Evolutionary conservation across 2,888 invertebrate species (phyloP).

Genomic region (Zaprionus lineosus): DNA sequence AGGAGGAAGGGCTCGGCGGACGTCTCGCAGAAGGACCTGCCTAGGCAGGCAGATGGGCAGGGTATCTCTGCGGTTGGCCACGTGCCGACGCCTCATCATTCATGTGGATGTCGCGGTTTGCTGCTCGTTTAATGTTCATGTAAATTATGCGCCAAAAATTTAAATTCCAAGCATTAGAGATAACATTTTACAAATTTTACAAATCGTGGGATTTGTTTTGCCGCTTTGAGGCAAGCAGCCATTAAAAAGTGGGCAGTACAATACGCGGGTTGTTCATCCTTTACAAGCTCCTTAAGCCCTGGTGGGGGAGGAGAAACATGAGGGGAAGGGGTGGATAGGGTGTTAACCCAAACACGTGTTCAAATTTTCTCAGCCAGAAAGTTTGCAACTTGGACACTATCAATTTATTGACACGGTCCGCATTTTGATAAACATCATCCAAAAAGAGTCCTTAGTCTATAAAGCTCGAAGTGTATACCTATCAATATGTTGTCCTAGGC

Average conservation of each 20-base stretch:
- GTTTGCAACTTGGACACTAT: slow-evolving; percentile 16
- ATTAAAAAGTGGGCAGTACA: slow-evolving; percentile 37
- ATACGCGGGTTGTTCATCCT: slow-evolving; percentile 7
- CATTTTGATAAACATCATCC: background rate
- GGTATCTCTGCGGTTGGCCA: slow-evolving; percentile 68
- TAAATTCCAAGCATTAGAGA: slow-evolving; percentile 69
- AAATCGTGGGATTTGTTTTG: slow-evolving; percentile 68
- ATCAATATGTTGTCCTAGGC: too few relatives aligned
- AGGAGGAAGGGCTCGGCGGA: background rate
- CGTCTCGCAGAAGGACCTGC: background rate
- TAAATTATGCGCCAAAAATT: slow-evolving; percentile 79
- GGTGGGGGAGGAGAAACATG: too few relatives aligned
- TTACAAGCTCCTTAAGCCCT: background rate
- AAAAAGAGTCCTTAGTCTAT: too few relatives aligned
- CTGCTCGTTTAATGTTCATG: slow-evolving; percentile 68
- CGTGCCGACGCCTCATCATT: slow-evolving; percentile 76
- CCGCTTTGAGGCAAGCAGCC: slow-evolving; percentile 43
- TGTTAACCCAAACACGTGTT: slow-evolving; percentile 46
- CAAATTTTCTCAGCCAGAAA: slow-evolving; percentile 14
- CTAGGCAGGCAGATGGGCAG: slow-evolving; percentile 31
- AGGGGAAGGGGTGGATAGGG: slow-evolving; percentile 21
- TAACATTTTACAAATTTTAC: slow-evolving; percentile 71
- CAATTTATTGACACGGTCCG: slow-evolving; percentile 27
- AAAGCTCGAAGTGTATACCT: too few relatives aligned
- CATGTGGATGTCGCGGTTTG: slow-evolving; percentile 57